A percentile compares a stretch with the other conserved stretches of the same genome.
Evolutionary conservation across 2,113 vertebrate species (phyloP).

Genomic region (Vulpes vulpes): DNA sequence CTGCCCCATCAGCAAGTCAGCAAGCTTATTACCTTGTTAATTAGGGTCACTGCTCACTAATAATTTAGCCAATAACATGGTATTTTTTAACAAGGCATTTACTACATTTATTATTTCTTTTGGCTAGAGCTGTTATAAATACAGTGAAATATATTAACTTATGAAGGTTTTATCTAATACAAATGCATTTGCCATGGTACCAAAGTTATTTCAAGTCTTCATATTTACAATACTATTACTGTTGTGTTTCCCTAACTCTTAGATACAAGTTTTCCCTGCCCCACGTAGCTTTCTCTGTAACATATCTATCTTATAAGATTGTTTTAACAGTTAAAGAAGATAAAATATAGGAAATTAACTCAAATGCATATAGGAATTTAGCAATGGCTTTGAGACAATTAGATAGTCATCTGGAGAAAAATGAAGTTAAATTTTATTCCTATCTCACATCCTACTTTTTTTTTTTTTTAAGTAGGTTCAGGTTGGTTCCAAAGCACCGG

Average conservation of each 20-base stretch:
- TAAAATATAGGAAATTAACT: neutral
- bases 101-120: constrained; percentile 89
- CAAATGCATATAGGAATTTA: neutral
- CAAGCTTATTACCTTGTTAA: constrained; percentile 87
- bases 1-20: constrained; percentile 84
- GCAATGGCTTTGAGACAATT: neutral
- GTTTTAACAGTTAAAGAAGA: neutral
- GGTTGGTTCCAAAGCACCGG: neutral
- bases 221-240: constrained; percentile 62
- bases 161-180: constrained; percentile 82
- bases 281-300: neutral
- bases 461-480: neutral
- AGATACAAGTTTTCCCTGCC: constrained; percentile 46
- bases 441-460: neutral
- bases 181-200: constrained; percentile 81
- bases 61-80: constrained; percentile 87
- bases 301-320: neutral
- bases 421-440: neutral
- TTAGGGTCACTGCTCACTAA: constrained; percentile 88
- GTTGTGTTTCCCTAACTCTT: constrained; percentile 31
- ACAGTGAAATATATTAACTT: constrained; percentile 86
- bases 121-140: constrained; percentile 86
- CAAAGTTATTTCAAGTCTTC: constrained; percentile 85
- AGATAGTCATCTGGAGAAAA: neutral
- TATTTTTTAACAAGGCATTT: constrained; percentile 87